Evolutionary conservation across 2,113 vertebrate species (phyloP).

Genomic region (Oryzias melastigma): DNA sequence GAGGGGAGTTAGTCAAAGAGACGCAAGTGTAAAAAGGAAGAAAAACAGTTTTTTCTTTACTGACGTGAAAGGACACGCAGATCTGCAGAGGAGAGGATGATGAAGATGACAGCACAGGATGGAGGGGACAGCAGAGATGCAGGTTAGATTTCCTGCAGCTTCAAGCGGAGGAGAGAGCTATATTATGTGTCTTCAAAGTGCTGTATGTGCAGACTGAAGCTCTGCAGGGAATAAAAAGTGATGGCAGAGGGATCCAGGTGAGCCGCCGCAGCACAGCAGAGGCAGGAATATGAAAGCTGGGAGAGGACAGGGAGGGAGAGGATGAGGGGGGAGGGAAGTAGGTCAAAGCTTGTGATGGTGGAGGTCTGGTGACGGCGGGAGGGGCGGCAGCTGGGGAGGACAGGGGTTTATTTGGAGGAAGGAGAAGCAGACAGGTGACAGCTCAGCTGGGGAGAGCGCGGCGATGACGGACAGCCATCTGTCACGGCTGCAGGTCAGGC

Average conservation of each 20-base stretch:
- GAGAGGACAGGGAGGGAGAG: not conserved
- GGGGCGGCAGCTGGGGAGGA: not conserved
- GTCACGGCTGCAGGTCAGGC: constrained; percentile 27
- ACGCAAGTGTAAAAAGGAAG: constrained; percentile 12
- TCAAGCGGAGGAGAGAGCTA: constrained; percentile 4
- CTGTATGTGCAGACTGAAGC: constrained; percentile 37
- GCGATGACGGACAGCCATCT: constrained; percentile 36
- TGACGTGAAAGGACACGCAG: not conserved
- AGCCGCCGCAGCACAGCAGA: constrained; percentile 21
- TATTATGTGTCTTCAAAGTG: constrained; percentile 30
- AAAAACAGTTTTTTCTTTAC: constrained; percentile 1
- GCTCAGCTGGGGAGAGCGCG: constrained; percentile 40
- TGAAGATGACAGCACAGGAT: constrained; percentile 24
- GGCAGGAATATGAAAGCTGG: constrained; percentile 3
- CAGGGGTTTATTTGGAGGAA: not conserved
- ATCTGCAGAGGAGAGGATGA: constrained; percentile 35
- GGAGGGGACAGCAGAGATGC: not conserved
- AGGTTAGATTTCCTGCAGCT: not conserved
- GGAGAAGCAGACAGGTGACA: constrained; percentile 31
- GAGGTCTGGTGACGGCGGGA: constrained; percentile 10
- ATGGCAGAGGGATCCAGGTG: constrained; percentile 29
- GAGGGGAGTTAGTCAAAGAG: constrained; percentile 6
- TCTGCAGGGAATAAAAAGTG: constrained; percentile 39
- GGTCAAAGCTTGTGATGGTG: constrained; percentile 55
- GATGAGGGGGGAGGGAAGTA: constrained; percentile 42